Conservation (phyloP, 2,113 vertebrate genomes). For the Cheirogaleus medius region DNA sequence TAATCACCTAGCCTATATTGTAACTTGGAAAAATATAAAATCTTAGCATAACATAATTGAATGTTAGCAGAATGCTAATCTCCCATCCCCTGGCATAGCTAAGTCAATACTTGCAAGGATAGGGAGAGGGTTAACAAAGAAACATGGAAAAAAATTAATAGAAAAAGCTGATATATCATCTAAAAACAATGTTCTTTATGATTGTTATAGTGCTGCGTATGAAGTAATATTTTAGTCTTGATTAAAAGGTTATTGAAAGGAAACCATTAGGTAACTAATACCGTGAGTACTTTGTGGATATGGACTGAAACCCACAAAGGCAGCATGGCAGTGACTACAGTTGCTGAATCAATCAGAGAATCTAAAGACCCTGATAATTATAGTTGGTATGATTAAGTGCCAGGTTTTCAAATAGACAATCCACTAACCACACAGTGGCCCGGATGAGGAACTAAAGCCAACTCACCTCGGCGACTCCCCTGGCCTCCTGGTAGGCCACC, state of each 20-base stretch:
- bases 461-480: slow-evolving; percentile 88
- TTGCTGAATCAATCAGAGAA: background rate
- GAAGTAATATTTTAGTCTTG: background rate
- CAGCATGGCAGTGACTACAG: fast-evolving
- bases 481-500: slow-evolving; percentile 88
- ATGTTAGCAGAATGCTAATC: background rate
- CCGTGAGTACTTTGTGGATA: background rate
- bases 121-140: no score
- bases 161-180: no score
- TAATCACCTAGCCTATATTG: background rate
- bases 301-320: background rate
- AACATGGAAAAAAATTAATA: no score
- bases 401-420: no score
- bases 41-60: background rate
- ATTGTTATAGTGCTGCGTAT: no score
- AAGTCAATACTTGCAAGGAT: background rate
- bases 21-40: background rate
- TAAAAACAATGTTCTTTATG: no score
- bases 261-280: background rate
- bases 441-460: fast-evolving
- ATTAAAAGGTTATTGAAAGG: background rate
- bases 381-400: background rate
- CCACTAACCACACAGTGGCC: fast-evolving
- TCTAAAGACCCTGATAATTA: background rate
- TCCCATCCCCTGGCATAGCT: background rate